Conservation (phyloP, 2,797 vertebrate species). For the Phaenicophaeus curvirostris region DNA sequence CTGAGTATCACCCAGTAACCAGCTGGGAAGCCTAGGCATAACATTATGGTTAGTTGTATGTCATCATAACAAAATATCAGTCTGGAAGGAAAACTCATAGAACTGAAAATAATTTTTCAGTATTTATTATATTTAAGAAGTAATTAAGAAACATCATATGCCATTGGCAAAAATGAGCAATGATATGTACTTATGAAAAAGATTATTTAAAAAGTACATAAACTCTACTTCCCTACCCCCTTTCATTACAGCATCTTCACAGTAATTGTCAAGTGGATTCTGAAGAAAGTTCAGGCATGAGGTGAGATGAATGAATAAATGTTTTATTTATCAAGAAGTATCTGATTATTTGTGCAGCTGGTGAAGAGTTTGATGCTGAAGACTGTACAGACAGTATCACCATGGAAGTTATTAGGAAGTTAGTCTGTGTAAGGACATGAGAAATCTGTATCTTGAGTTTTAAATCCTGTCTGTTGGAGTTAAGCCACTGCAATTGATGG, state of each 20-base stretch:
- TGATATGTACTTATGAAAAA: not conserved
- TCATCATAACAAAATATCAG: not conserved
- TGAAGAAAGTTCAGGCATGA: not conserved
- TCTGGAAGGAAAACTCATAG: not conserved
- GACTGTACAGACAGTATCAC: not conserved
- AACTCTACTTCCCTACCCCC: fast-evolving
- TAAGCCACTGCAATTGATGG: not conserved
- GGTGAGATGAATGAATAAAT: not conserved
- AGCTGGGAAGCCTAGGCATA: not conserved
- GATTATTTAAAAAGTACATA: not conserved
- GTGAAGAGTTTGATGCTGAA: not conserved
- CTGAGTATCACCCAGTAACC: not conserved
- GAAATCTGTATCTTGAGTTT: not conserved
- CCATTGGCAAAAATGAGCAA: not conserved
- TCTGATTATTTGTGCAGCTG: not conserved
- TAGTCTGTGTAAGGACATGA: not conserved
- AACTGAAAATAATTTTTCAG: not conserved
- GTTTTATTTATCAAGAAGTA: not conserved
- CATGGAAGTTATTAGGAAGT: fast-evolving
- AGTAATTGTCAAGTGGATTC: not conserved
- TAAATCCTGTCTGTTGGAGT: not conserved
- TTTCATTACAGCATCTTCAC: not conserved
- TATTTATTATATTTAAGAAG: not conserved
- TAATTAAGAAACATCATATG: not conserved
- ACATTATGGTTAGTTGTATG: not conserved